Percentiles rank a stretch among this genome's conserved stretches.
Evolutionary conservation across 2,113 vertebrate species (phyloP).

Genomic region (Nasalis larvatus): DNA sequence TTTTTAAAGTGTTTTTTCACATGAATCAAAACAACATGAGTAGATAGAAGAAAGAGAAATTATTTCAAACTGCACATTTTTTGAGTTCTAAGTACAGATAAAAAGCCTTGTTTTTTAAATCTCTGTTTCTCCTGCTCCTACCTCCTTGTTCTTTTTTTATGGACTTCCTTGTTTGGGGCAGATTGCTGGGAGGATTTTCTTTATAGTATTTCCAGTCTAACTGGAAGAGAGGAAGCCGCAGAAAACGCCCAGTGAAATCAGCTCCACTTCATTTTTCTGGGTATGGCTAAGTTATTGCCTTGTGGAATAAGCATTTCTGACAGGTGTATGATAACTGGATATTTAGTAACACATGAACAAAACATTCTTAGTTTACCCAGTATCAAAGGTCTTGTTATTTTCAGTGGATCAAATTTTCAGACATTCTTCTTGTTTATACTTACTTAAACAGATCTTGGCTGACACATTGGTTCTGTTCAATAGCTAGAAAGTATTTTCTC

Average conservation of each 20-base stretch:
- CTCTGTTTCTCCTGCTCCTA: background rate
- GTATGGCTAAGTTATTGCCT: background rate
- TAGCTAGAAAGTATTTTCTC: conserved; percentile 1
- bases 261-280: background rate
- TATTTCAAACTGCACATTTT: background rate
- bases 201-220: conserved; percentile 35
- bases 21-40: conserved; percentile 3
- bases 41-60: background rate
- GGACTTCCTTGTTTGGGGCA: conserved; percentile 38
- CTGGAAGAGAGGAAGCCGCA: conserved; percentile 28
- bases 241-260: background rate
- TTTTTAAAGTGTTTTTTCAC: conserved; percentile 35
- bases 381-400: conserved; percentile 37
- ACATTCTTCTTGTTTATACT: background rate
- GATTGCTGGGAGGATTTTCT: conserved; percentile 31
- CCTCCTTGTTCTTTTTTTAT: background rate
- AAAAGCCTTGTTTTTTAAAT: conserved; percentile 32
- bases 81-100: background rate
- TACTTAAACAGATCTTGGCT: background rate
- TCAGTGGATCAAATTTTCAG: background rate
- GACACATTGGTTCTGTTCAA: background rate
- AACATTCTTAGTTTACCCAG: conserved; percentile 3
- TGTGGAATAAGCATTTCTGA: conserved; percentile 12
- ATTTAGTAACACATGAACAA: conserved; percentile 2
- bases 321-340: background rate